Percentiles rank a stretch among this genome's conserved stretches.
phyloP scores from a whole-genome alignment of 2,797 vertebrate genomes.

The Falco cherrug region DNA sequence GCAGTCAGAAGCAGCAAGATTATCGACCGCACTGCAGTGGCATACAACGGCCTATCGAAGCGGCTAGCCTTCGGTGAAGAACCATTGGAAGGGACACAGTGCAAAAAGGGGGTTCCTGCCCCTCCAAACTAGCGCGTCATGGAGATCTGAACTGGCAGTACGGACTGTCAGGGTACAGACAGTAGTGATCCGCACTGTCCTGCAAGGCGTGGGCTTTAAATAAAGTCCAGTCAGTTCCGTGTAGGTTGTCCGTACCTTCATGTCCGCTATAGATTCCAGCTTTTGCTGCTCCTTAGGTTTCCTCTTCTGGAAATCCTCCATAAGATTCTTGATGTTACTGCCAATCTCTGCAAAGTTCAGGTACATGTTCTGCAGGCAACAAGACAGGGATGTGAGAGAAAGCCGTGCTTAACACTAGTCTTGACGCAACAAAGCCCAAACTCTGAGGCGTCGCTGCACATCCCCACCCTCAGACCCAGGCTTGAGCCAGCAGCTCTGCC shows the following conservation, averaged over 20 bases:
- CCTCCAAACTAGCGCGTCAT: background rate
- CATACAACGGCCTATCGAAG: fast-evolving
- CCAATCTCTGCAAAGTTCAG: slow-evolving; percentile 98
- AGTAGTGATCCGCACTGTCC: background rate
- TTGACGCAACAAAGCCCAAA: too few relatives aligned
- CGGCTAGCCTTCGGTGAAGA: fast-evolving
- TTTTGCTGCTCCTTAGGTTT: slow-evolving; percentile 94
- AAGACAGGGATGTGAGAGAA: background rate
- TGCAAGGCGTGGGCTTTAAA: background rate
- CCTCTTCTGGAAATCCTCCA: slow-evolving; percentile 98
- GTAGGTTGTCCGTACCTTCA: slow-evolving; percentile 84
- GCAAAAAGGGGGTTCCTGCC: background rate
- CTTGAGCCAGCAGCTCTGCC: background rate
- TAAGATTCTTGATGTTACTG: slow-evolving; percentile 96
- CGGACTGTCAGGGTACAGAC: background rate
- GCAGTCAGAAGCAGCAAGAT: background rate
- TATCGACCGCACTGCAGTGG: background rate
- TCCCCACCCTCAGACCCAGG: background rate
- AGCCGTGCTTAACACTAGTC: fast-evolving
- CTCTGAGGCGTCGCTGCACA: too few relatives aligned
- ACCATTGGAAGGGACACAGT: fast-evolving
- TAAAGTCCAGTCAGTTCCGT: background rate
- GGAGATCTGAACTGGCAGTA: background rate
- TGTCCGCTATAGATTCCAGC: slow-evolving; percentile 93
- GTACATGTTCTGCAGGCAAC: slow-evolving; percentile 88